Evolutionary conservation across 2,888 invertebrate genomes (phyloP), one percentile per base, ranked within the genome.

Genomic region (Polylopha cassiicola): DNA sequence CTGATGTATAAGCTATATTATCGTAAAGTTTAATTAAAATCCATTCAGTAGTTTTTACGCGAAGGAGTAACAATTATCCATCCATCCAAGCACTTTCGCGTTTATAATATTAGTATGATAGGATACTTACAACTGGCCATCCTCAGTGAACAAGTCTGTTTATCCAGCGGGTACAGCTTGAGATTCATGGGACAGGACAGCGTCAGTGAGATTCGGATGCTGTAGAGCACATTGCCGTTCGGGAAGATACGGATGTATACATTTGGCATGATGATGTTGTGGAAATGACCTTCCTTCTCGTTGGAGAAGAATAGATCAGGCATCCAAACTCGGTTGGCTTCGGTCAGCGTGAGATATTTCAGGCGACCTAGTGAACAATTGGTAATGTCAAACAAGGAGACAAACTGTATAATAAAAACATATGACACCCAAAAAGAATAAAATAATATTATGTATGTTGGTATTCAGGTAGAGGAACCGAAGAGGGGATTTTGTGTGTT

Each of bases 231-330:
- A 53, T 94, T 93, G 51, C 98, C 98, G 62, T 96, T 92, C 43
- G 96, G 95, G 81, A 97, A 96, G 73, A 98, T 97, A 55, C 98
- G 89, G 73, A 98, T 95, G 89, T 98, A 96, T 54, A 98, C 95
- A 79, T 98, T 98, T 47, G 97, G 97, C 95, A 97, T 96, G 76
- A 97, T 97, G 80, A 98, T 97, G 77, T 97, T 95, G 87, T 98
- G 97, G 74, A 98, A 95, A 74, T 97, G 97, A 37, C 98, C 98
- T 71, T 96, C 95, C 78, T 98, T 98, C 86, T 98, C 98, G 71
- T 98, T 98, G 39, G 97, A 94, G 87, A 98, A 98, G 89, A 98
- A 98, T 56, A 98, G 87, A 87, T 99, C 98, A 18, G 98, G 98
- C 93, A 98, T 97, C 98, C 98, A 99, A 42, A 98, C 95, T 58